phyloP scores from a whole-genome alignment of 2,113 vertebrate species.

The Sula dactylatra region DNA sequence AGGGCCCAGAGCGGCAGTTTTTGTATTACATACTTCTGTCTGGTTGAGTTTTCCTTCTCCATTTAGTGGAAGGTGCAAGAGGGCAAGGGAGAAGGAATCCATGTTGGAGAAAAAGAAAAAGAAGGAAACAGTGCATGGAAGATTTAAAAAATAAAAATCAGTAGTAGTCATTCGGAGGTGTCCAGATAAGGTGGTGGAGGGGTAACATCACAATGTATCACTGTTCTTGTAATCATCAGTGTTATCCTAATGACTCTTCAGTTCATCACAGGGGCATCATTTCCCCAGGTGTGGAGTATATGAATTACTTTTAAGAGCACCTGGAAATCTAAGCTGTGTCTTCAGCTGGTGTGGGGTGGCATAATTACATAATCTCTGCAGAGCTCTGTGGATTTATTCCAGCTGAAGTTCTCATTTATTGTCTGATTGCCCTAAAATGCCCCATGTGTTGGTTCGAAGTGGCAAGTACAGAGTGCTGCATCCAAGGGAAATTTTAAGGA shows the following conservation, averaged over 20 bases:
- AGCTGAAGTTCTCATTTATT: not conserved
- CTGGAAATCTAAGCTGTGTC: not conserved
- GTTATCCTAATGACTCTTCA: not conserved
- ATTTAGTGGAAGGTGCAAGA: not conserved
- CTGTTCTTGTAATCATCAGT: not conserved
- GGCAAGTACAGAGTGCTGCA: accelerated
- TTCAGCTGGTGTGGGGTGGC: not conserved
- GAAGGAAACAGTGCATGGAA: not conserved
- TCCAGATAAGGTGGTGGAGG: not conserved
- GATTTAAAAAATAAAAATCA: not conserved
- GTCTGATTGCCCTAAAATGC: accelerated
- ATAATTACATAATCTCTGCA: not conserved
- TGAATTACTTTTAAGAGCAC: not conserved
- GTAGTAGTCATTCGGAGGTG: not conserved
- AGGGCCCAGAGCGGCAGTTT: not conserved
- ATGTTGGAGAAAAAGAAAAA: not conserved
- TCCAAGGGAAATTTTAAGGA: not conserved
- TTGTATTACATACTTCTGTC: not conserved
- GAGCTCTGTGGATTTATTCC: not conserved
- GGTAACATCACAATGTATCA: not conserved
- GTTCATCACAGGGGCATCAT: not conserved
- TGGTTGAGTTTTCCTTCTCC: not conserved
- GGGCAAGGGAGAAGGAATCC: not conserved
- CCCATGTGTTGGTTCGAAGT: accelerated
- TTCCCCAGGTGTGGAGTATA: not conserved